Evolutionary conservation across 2,113 vertebrate species (phyloP).

Genomic region (Antennarius striatus): DNA sequence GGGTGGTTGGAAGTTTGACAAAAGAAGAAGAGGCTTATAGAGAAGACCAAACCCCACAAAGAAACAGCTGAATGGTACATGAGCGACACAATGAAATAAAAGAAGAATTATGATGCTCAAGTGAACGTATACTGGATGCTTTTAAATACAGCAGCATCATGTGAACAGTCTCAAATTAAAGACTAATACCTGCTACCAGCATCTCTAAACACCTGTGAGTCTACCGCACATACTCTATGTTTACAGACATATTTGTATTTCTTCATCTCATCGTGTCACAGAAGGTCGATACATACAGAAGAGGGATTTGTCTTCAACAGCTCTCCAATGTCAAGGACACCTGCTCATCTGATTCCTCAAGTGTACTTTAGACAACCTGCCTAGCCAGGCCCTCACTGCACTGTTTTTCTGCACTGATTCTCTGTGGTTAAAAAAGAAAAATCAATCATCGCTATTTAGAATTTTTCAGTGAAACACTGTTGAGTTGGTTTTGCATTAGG

Average conservation of each 20-base stretch:
- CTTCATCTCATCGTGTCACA: slow-evolving; percentile 8
- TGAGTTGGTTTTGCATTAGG: not conserved
- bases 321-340: slow-evolving; percentile 48
- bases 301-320: slow-evolving; percentile 22
- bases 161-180: not conserved
- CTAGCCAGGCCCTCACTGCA: not conserved
- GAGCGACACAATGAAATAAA: slow-evolving; percentile 23
- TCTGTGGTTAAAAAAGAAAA: slow-evolving; percentile 10
- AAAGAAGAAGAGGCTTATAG: slow-evolving; percentile 11
- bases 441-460: slow-evolving; percentile 29
- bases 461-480: slow-evolving; percentile 15
- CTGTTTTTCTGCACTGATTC: slow-evolving; percentile 17
- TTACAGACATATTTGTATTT: slow-evolving; percentile 17
- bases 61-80: slow-evolving; percentile 11
- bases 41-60: not conserved
- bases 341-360: slow-evolving; percentile 32
- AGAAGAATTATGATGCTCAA: not conserved
- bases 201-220: slow-evolving; percentile 11
- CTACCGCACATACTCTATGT: not conserved
- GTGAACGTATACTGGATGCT: not conserved
- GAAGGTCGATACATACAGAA: slow-evolving; percentile 37
- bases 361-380: slow-evolving; percentile 19
- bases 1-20: slow-evolving; percentile 47
- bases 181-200: slow-evolving; percentile 18
- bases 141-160: slow-evolving; percentile 1